These are phyloP conservation scores for Phrynocephalus forsythii DNA, from an alignment of 2,797 vertebrate species.

Conservation along the genomic window DNA sequence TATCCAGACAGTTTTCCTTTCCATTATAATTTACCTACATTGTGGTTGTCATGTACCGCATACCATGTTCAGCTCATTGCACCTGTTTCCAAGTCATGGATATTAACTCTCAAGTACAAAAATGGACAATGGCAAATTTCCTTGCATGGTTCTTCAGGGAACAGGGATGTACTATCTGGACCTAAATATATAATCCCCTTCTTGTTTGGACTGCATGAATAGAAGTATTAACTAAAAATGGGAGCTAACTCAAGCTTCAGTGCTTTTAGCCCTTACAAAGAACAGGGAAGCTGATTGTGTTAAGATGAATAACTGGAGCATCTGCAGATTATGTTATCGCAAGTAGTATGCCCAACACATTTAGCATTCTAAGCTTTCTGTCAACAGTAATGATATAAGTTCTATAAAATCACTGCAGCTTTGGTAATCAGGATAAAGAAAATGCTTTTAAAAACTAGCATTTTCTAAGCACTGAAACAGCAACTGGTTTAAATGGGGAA, in stretches of 20 bases:
- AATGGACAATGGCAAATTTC: background rate
- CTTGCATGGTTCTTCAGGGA: background rate
- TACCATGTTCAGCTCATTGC: background rate
- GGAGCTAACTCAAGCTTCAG: constrained; percentile 8
- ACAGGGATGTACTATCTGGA: background rate
- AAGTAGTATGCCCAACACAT: constrained; percentile 12
- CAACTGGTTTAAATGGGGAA: background rate
- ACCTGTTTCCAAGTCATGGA: background rate
- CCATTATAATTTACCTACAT: background rate
- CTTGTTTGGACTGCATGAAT: constrained; percentile 17
- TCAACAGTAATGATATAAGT: constrained; percentile 8
- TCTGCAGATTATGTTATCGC: constrained; percentile 31
- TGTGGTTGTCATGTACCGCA: background rate
- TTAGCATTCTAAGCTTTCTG: constrained; percentile 26
- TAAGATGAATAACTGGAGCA: constrained; percentile 31
- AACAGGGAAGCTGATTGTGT: constrained; percentile 24
- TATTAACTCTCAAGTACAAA: constrained; percentile 5
- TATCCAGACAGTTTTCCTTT: background rate
- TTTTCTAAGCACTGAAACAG: constrained; percentile 3
- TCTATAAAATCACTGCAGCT: background rate
- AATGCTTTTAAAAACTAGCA: background rate
- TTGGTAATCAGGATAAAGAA: background rate
- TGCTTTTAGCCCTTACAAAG: constrained; percentile 9
- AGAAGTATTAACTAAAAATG: constrained; percentile 28
- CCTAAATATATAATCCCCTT: constrained; percentile 18